Conservation (phyloP, 2,888 invertebrate genomes). For the Torymus auratus region DNA sequence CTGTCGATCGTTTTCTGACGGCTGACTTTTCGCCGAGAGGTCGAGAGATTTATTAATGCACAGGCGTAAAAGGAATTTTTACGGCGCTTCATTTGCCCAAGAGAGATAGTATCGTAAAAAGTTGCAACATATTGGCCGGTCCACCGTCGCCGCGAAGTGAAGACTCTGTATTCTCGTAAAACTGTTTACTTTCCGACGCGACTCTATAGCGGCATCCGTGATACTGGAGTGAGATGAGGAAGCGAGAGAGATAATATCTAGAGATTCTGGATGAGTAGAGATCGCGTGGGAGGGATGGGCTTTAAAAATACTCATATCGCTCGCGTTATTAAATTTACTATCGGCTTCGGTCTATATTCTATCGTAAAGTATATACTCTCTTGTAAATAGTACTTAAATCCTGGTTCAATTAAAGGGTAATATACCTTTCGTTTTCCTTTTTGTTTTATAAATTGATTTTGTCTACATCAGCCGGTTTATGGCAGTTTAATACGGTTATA, state of each 20-base stretch:
- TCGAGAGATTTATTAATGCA: slow-evolving; percentile 21
- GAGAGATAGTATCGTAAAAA: slow-evolving; percentile 35
- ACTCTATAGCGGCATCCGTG: too few species aligned
- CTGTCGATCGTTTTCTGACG: too few species aligned
- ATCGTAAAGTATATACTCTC: background rate
- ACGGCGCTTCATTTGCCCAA: slow-evolving; percentile 17
- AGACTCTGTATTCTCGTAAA: slow-evolving; percentile 34
- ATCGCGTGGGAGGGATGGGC: background rate
- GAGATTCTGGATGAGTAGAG: slow-evolving; percentile 23
- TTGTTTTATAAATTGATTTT: background rate
- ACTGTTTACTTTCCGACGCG: slow-evolving; percentile 30
- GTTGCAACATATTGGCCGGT: slow-evolving; percentile 29
- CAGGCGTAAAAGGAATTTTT: background rate
- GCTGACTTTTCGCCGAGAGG: background rate
- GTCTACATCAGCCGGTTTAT: too few species aligned
- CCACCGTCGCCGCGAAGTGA: background rate
- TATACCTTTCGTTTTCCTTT: background rate
- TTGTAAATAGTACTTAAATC: background rate
- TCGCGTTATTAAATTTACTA: slow-evolving; percentile 40
- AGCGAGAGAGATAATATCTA: slow-evolving; percentile 28
- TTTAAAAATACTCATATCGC: slow-evolving; percentile 33
- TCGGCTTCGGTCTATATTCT: background rate
- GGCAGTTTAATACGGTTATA: too few species aligned
- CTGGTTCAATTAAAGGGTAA: background rate
- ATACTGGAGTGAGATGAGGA: too few species aligned